These are phyloP conservation scores for Ptychodera flava DNA, from an alignment of 35 echinoderm and acorn worm species.

Conservation along the genomic window DNA sequence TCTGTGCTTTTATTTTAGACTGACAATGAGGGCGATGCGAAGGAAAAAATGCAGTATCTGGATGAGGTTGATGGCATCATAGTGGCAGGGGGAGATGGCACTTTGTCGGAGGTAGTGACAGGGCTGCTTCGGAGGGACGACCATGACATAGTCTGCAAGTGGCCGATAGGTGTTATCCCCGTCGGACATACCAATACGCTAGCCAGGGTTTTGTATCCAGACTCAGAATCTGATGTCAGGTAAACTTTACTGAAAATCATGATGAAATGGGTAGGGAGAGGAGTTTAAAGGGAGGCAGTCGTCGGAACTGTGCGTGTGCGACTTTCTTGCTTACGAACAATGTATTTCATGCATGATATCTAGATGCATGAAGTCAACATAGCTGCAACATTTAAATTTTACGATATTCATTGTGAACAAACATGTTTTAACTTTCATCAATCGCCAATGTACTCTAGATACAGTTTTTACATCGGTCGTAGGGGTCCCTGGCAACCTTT, in stretches of 20 bases:
- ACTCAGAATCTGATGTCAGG: conserved; percentile 84
- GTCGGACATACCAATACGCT: conserved; percentile 74
- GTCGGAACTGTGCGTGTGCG: too few species aligned
- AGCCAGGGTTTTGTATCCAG: conserved; percentile 69
- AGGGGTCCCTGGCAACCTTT: too few species aligned
- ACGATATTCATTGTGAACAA: too few species aligned
- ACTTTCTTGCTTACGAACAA: too few species aligned
- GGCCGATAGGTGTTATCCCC: conserved; percentile 90
- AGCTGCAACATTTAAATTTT: too few species aligned
- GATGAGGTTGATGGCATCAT: conserved; percentile 60
- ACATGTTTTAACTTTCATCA: too few species aligned
- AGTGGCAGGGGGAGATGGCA: conserved; percentile 86
- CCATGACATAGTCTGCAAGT: conserved; percentile 46
- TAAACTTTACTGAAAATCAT: conserved; percentile 22
- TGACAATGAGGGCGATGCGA: conserved; percentile 64
- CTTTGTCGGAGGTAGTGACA: conserved; percentile 70
- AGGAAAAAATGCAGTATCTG: conserved; percentile 49
- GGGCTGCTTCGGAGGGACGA: conserved; percentile 79
- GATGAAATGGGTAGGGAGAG: too few species aligned
- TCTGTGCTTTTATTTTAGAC: background rate
- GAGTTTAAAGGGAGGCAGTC: too few species aligned
- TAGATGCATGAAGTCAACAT: too few species aligned
- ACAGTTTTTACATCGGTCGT: too few species aligned
- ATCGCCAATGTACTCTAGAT: too few species aligned
- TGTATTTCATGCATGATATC: too few species aligned